Percentiles rank a stretch among this genome's conserved stretches.
Evolutionary conservation across 2,888 invertebrate genomes (phyloP).

Genomic region (Drosophila formosana): DNA sequence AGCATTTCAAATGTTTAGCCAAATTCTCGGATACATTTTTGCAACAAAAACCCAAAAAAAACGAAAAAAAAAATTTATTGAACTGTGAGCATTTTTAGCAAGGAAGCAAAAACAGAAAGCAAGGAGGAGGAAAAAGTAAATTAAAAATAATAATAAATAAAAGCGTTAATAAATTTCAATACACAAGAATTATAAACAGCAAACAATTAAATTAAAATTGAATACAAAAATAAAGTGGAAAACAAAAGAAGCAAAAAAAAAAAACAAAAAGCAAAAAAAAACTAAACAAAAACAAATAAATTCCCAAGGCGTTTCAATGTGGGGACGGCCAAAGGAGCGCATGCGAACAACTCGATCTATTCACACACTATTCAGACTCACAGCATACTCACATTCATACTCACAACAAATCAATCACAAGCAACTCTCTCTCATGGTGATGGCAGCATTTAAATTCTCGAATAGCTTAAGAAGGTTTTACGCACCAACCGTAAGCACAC

Average conservation of each 20-base stretch:
- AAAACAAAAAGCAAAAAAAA: slow-evolving; percentile 46
- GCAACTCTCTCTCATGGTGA: slow-evolving; percentile 50
- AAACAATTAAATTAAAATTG: slow-evolving; percentile 32
- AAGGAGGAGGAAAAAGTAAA: slow-evolving; percentile 10
- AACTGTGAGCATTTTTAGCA: slow-evolving; percentile 55
- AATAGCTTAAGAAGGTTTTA: slow-evolving; percentile 46
- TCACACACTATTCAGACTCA: background rate
- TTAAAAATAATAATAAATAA: slow-evolving; percentile 30
- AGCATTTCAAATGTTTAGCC: slow-evolving; percentile 75
- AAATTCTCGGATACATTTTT: slow-evolving; percentile 51
- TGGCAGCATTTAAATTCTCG: slow-evolving; percentile 57
- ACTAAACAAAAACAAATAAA: slow-evolving; percentile 57
- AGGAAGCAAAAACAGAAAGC: slow-evolving; percentile 45
- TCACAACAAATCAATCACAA: slow-evolving; percentile 29
- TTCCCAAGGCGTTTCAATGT: slow-evolving; percentile 61
- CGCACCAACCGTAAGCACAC: slow-evolving; percentile 59
- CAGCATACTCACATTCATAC: slow-evolving; percentile 7
- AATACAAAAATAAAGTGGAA: slow-evolving; percentile 41
- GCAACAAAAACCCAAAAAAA: slow-evolving; percentile 12
- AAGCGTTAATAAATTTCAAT: slow-evolving; percentile 38
- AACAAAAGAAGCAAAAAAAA: slow-evolving; percentile 44
- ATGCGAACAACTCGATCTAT: slow-evolving; percentile 4
- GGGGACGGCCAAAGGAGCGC: slow-evolving; percentile 41
- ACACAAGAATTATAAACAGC: slow-evolving; percentile 49
- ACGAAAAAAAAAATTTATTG: slow-evolving; percentile 9